Evolutionary conservation across 2,888 invertebrate genomes (phyloP), one percentile per base, ranked within the genome.

Genomic region (Ennomos fuscantarius): DNA sequence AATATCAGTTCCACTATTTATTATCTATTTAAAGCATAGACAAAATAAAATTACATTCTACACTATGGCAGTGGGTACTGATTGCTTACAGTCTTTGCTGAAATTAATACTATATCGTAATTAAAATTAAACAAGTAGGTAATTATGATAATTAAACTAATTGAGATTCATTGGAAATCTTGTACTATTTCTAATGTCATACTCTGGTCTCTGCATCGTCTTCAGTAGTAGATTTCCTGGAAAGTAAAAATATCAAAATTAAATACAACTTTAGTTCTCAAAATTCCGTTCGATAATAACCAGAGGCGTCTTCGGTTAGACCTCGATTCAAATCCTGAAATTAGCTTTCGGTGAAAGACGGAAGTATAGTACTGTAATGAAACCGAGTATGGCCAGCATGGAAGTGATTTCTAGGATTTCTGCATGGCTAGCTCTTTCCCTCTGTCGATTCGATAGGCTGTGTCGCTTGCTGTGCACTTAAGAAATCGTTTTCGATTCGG

Each of bases 151-250:
- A 82, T 72, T 72, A 72, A 79, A 76, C 86, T 89, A 87, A 84
- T 79, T 92, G 91, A 92, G 91, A 91, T 87, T 89, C 90, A 89
- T 87, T 90, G 90, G 91, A 90, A 89, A 90, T 82, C 88, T 89
- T 90, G 87, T 89, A 88, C 85, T 86, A 81, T 76, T 69, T 45
- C 70, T 63, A 64, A 74, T 66, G 69, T 82, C 78, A 93, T 54
- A 93, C 93, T 84, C 92, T 86, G 48, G 92, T 92, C 69, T 93
- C 92, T 2, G 92, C 91, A 63, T 93, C 92, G 69, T 92, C 92
- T 83, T 92, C 93, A 88, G 90, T 92, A 89, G 91, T 91, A 90
- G 92, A 92, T 89, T 93, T 92, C 92, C 92, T 92, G 80, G 50
- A 81, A 83, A 41, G 50, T 40, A 69, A 51, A 69, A 51, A 50